These are phyloP conservation scores for Simalia tracyae DNA, from an alignment of 2,797 vertebrate species.

Conservation along the genomic window DNA sequence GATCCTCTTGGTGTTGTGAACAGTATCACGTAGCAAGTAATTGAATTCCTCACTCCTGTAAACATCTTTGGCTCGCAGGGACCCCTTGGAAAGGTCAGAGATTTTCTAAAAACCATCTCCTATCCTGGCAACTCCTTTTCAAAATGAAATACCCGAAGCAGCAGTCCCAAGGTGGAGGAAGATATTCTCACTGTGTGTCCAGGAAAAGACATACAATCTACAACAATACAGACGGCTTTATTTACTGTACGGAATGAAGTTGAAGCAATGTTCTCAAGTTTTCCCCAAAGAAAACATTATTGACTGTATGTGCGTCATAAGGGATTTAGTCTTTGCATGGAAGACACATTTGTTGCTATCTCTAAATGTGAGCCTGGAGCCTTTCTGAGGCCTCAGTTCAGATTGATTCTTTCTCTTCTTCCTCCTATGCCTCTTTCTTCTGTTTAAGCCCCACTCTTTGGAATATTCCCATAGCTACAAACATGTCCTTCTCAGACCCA, in stretches of 20 bases:
- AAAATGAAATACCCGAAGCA: slow-evolving; percentile 19
- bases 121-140: slow-evolving; percentile 7
- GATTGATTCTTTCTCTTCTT: background rate
- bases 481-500: too few relatives aligned
- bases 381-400: background rate
- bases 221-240: slow-evolving; percentile 20
- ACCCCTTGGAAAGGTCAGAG: slow-evolving; percentile 62
- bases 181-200: background rate
- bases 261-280: background rate
- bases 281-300: background rate
- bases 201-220: background rate
- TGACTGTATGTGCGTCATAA: background rate
- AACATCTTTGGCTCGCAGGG: slow-evolving; percentile 60
- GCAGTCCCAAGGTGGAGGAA: slow-evolving; percentile 4
- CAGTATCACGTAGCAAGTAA: slow-evolving; percentile 47
- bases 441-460: too few relatives aligned
- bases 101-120: slow-evolving; percentile 49
- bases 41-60: slow-evolving; percentile 62
- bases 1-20: slow-evolving; percentile 44
- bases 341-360: background rate
- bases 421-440: background rate
- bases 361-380: background rate
- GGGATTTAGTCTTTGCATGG: background rate
- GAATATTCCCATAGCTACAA: background rate
- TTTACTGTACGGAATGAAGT: background rate